Conservation (phyloP, 2,888 invertebrate species). For the Melipona beecheii region DNA sequence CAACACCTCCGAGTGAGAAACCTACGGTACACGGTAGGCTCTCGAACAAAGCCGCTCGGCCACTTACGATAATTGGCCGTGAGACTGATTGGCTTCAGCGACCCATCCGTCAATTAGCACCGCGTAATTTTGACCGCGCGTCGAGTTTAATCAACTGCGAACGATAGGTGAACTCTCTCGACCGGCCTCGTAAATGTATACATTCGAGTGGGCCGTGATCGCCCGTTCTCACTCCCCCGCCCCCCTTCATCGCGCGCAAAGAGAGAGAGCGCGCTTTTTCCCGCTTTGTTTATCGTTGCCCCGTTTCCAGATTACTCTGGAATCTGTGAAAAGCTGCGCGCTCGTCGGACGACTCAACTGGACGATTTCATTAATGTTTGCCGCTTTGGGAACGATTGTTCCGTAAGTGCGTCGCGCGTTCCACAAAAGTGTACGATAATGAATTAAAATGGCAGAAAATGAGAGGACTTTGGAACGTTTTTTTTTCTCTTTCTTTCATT, state of each 20-base stretch:
- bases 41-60: conserved; percentile 54
- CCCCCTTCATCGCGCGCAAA: not conserved
- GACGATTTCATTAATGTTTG: conserved; percentile 8
- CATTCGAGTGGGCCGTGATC: conserved; percentile 14
- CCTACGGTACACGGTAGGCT: conserved; percentile 43
- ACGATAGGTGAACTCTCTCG: conserved; percentile 49
- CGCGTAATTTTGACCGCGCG: conserved; percentile 67
- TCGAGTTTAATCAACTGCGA: conserved; percentile 71
- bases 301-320: conserved; percentile 8
- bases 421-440: not conserved
- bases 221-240: too few relatives aligned
- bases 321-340: conserved; percentile 6
- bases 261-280: not conserved
- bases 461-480: too few relatives aligned
- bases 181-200: conserved; percentile 43
- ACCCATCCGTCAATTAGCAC: conserved; percentile 71
- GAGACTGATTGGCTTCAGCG: conserved; percentile 65
- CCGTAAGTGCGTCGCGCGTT: not conserved
- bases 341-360: not conserved
- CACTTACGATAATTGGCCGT: conserved; percentile 73
- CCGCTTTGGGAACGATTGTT: not conserved
- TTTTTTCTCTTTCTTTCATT: too few relatives aligned
- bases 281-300: not conserved
- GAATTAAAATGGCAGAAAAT: not conserved
- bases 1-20: conserved; percentile 49